Evolutionary conservation across 2,113 vertebrate species (phyloP).

Genomic region (rat (Rattus norvegicus)): DNA sequence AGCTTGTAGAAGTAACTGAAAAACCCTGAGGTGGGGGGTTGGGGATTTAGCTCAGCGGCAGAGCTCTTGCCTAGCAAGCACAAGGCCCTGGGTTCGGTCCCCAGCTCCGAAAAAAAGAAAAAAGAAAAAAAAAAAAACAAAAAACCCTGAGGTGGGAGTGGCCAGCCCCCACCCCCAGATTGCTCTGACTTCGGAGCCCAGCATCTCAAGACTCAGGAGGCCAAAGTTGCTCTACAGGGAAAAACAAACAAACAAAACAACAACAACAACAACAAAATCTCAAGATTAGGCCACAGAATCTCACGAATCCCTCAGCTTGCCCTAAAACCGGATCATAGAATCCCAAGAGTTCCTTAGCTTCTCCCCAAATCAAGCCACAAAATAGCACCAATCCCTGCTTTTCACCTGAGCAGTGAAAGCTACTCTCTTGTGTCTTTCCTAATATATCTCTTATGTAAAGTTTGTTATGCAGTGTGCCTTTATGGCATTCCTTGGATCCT

Average conservation of each 20-base stretch:
- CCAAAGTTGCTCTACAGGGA: neutral
- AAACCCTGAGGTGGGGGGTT: too few relatives aligned
- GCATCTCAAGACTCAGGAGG: neutral
- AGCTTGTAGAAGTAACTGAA: too few relatives aligned
- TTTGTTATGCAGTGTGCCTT: neutral
- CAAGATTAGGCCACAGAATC: too few relatives aligned
- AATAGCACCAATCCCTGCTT: neutral
- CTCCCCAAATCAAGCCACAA: neutral
- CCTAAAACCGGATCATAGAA: neutral
- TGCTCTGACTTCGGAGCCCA: neutral
- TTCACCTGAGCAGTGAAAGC: neutral
- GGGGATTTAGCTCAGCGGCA: too few relatives aligned
- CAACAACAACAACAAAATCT: too few relatives aligned
- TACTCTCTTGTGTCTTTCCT: neutral
- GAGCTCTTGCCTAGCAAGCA: too few relatives aligned
- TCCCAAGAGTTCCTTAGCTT: neutral
- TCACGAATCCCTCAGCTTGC: too few relatives aligned
- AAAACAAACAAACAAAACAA: neutral
- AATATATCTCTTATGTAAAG: neutral
- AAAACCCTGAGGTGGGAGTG: too few relatives aligned
- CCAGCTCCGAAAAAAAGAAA: too few relatives aligned
- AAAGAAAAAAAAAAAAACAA: too few relatives aligned
- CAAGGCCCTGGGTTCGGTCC: too few relatives aligned
- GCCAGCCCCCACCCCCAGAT: neutral
- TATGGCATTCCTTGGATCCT: neutral